Base-by-base conservation (phyloP, 2,888 invertebrate species). In the Zootermopsis nevadensis region DNA sequence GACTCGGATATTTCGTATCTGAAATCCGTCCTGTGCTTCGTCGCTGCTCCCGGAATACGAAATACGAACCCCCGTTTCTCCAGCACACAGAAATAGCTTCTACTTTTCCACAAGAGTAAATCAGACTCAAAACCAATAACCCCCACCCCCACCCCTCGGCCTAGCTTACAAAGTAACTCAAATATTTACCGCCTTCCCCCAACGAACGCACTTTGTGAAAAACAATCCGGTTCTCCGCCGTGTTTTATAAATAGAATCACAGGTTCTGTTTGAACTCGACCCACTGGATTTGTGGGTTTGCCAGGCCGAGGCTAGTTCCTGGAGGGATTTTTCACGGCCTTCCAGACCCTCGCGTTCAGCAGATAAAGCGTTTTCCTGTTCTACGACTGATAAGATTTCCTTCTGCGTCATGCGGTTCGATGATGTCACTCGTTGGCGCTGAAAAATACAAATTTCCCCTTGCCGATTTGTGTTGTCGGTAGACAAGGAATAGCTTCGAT, bases 81-180 rank as follows among this genome's bases (percentile, higher is more conserved):
- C 60, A n/a, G 3, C 53, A 22, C 24, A 60, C 60, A 27, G 8
- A 60, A 27, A 60, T 27, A 60, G 60, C 8, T 27, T 1, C 60
- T n/a, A n/a, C 27, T 60, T n/a, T n/a, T 60, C n/a, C 60, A n/a
- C n/a, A 27, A 4, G 60, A 60, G 60, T 60, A 60, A 60, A 60
- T 60, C 60, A 60, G 60, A 60, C n/a, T 60, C 10, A 27, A 60
- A 60, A 60, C 12, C 60, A 60, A 60, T 60, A 60, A 60, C n/a
- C 60, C n/a, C 7, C n/a, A n/a, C n/a, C n/a, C 12, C 60, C 60
- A 19, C 19, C 55, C 55, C 55, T 60, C 3, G 19, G 19, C 60
- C 27, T n/a, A n/a, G 1, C n/a, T 27, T n/a, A 60, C 60, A 60
- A 60, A 60, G 60, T 60, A 60, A 60, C 27, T 60, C 24, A 60